Conservation (phyloP, 2,113 vertebrate species). For the Muntiacus reevesi region DNA sequence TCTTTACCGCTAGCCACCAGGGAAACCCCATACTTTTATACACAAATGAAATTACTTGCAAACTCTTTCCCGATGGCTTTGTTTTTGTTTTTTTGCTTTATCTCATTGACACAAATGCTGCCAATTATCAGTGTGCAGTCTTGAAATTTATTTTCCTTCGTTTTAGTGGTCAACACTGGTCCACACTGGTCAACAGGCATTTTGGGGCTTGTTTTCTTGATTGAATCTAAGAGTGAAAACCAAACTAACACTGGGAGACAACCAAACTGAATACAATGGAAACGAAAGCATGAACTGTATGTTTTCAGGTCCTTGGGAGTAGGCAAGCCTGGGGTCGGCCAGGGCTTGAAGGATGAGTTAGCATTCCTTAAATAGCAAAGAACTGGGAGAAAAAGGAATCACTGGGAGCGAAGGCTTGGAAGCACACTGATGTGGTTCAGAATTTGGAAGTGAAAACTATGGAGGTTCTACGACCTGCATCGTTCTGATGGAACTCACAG, state of each 20-base stretch:
- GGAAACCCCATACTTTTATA: not conserved
- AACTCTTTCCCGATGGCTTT: not conserved
- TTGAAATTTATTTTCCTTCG: constrained; percentile 9
- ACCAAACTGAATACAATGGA: not conserved
- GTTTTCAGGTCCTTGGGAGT: not conserved
- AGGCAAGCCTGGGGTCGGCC: not conserved
- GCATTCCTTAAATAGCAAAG: not conserved
- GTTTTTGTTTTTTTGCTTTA: not conserved
- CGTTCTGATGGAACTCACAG: not conserved
- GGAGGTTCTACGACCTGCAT: not conserved
- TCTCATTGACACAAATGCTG: not conserved
- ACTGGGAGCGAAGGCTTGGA: not conserved
- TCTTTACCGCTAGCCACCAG: not conserved
- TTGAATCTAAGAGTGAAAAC: not conserved
- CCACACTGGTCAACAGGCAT: not conserved
- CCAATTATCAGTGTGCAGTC: not conserved
- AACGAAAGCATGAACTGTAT: not conserved
- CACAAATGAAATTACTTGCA: not conserved
- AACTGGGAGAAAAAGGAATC: not conserved
- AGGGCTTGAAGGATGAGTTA: not conserved
- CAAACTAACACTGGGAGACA: not conserved
- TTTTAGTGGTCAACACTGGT: not conserved
- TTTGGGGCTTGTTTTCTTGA: constrained; percentile 12
- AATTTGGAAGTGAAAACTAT: not conserved
- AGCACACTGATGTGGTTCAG: not conserved